Conservation (phyloP, 2,888 invertebrate species). For the Ditylenchus weischeri region DNA sequence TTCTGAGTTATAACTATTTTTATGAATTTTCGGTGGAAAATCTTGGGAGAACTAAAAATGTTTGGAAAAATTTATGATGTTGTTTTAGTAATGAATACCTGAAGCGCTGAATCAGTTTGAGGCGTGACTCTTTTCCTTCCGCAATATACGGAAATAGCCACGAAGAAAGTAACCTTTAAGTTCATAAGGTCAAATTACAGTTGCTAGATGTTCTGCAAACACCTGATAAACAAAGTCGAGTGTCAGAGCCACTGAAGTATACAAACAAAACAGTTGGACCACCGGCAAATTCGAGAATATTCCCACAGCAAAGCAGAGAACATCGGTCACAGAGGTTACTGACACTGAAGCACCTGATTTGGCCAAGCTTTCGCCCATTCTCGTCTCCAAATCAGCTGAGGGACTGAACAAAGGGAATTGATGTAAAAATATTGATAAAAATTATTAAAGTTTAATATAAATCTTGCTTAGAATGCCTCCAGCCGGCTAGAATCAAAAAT, state of each 20-base stretch:
- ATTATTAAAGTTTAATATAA: too few species aligned
- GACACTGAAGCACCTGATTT: slow-evolving; percentile 39
- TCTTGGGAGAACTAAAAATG: too few species aligned
- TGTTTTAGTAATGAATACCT: too few species aligned
- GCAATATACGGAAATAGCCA: slow-evolving; percentile 46
- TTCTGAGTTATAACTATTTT: too few species aligned
- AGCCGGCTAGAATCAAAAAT: slow-evolving; percentile 53
- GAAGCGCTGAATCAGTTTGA: background rate
- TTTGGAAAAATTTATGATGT: too few species aligned
- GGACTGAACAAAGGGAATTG: slow-evolving; percentile 16
- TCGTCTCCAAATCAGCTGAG: slow-evolving; percentile 27
- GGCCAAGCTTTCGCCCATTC: slow-evolving; percentile 36
- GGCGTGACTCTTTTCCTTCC: slow-evolving; percentile 39
- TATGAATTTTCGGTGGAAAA: too few species aligned
- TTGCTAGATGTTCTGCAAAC: slow-evolving; percentile 3
- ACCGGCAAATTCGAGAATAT: slow-evolving; percentile 55
- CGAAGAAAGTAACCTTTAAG: slow-evolving; percentile 51
- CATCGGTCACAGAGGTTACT: slow-evolving; percentile 46
- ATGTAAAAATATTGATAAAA: background rate
- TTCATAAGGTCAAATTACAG: background rate
- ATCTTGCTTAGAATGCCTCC: slow-evolving; percentile 53
- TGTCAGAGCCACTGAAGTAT: slow-evolving; percentile 51
- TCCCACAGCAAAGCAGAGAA: slow-evolving; percentile 55
- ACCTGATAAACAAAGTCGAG: slow-evolving; percentile 55
- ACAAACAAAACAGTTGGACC: slow-evolving; percentile 53